Evolutionary conservation across 2,797 vertebrate genomes (phyloP).

Genomic region (Brotula barbata): DNA sequence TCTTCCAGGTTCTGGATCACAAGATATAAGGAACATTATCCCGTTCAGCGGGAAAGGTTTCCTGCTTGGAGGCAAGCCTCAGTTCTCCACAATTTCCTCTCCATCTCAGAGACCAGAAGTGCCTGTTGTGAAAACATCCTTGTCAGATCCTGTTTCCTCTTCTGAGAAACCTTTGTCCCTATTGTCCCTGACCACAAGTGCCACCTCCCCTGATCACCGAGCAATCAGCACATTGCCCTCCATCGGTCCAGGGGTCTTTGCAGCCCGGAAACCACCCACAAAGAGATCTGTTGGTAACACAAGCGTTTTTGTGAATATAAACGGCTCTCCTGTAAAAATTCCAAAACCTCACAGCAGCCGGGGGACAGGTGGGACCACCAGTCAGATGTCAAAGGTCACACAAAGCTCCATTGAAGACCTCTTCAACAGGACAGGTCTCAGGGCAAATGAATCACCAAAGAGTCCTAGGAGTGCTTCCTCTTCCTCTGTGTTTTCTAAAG

Average conservation of each 20-base stretch:
- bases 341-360: slow-evolving; percentile 39
- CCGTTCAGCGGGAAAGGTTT: slow-evolving; percentile 90
- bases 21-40: slow-evolving; percentile 74
- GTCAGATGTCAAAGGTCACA: slow-evolving; percentile 25
- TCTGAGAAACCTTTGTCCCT: slow-evolving; percentile 26
- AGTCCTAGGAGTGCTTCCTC: neutral
- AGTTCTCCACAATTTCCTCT: slow-evolving; percentile 18
- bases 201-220: slow-evolving; percentile 8
- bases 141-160: slow-evolving; percentile 32
- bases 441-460: slow-evolving; percentile 8
- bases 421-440: slow-evolving; percentile 39
- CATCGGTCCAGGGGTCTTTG: slow-evolving; percentile 1
- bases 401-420: slow-evolving; percentile 73
- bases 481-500: slow-evolving; percentile 21
- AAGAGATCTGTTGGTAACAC: slow-evolving; percentile 78
- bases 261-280: slow-evolving; percentile 13
- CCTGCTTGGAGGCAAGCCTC: slow-evolving; percentile 78
- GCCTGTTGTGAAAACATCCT: slow-evolving; percentile 27
- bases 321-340: slow-evolving; percentile 80
- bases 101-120: slow-evolving; percentile 33
- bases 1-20: slow-evolving; percentile 70
- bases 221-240: slow-evolving; percentile 15
- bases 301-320: slow-evolving; percentile 76
- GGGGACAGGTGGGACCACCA: slow-evolving; percentile 3
- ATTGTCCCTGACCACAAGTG: slow-evolving; percentile 14